Conservation (phyloP, 2,797 vertebrate genomes). For the Limosa lapponica region DNA sequence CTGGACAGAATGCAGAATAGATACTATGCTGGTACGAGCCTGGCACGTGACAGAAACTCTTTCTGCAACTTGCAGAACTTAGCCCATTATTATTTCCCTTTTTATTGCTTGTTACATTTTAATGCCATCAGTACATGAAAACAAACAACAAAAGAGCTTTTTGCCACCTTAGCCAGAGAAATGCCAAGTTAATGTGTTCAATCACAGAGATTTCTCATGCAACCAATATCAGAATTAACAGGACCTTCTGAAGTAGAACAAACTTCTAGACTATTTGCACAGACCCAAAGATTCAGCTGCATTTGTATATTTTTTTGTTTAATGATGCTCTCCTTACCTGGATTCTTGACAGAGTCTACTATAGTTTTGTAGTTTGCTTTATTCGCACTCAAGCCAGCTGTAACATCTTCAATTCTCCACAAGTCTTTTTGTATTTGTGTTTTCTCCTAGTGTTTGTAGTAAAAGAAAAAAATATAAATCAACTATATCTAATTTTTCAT, state of each 20-base stretch:
- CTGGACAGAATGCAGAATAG: neutral
- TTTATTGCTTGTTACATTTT: neutral
- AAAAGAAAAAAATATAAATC: neutral
- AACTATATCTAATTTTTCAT: neutral
- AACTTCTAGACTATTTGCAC: neutral
- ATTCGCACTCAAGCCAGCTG: conserved; percentile 92
- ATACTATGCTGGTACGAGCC: neutral
- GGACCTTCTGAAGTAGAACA: neutral
- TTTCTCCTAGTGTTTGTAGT: conserved; percentile 85
- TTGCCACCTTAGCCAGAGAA: neutral
- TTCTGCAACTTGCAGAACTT: neutral
- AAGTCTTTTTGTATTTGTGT: conserved; percentile 94
- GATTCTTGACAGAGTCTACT: conserved; percentile 95
- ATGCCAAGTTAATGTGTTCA: neutral
- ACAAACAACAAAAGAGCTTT: neutral
- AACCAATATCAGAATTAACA: neutral
- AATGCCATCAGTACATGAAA: neutral
- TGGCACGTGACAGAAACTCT: neutral
- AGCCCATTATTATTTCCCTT: neutral
- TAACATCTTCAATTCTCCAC: conserved; percentile 97
- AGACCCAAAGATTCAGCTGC: neutral
- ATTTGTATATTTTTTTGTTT: neutral
- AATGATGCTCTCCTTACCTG: conserved; percentile 81
- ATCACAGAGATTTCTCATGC: neutral
- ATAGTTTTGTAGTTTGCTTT: conserved; percentile 96